Base-by-base conservation (phyloP, 2,797 vertebrate genomes). In the Gastrophryne carolinensis region DNA sequence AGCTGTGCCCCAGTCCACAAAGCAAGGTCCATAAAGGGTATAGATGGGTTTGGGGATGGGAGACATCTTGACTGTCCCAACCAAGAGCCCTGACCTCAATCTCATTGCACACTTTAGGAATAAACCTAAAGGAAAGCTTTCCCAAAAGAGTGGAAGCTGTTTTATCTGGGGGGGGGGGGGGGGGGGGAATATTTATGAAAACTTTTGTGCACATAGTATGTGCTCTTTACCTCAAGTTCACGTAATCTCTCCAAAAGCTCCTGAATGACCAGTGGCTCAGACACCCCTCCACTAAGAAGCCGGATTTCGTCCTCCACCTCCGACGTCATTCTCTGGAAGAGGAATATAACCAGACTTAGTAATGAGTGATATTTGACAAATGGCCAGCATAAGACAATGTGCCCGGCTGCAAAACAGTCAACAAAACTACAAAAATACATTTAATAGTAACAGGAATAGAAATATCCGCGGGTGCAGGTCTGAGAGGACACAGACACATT, bases 171-270 rank as follows among this genome's bases (percentile, higher is more conserved):
- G n/a, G n/a, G n/a, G n/a, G n/a, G n/a, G n/a, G n/a, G n/a, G n/a
- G n/a, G n/a, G n/a, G n/a, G n/a, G n/a, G n/a, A n/a, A n/a, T n/a
- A n/a, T n/a, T n/a, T n/a, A n/a, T n/a, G n/a, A n/a, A n/a, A n/a
- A n/a, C n/a, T n/a, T n/a, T n/a, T n/a, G n/a, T n/a, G n/a, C n/a
- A n/a, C n/a, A n/a, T n/a, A n/a, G 26, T 17, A 53, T 21, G 19
- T 2, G 10, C 0, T n/a, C n/a, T 81, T 35, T 81, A 94, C 96
- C 95, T 97, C 96, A 82, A 98, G 90, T 82, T 97, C 94, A 75
- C 86, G 87, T 47, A 98, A 90, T 17, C 96, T 88, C 85, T 95
- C 96, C 88, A 96, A 83, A 24, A 98, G 95, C 81, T 98, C 94
- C 5, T 94, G 92, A 85, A 92, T 94, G 86, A 92, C 91, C 81